These are phyloP conservation scores for Rhagophthalmus giganteus DNA, from an alignment of 2,888 invertebrate species.

Conservation along the genomic window DNA sequence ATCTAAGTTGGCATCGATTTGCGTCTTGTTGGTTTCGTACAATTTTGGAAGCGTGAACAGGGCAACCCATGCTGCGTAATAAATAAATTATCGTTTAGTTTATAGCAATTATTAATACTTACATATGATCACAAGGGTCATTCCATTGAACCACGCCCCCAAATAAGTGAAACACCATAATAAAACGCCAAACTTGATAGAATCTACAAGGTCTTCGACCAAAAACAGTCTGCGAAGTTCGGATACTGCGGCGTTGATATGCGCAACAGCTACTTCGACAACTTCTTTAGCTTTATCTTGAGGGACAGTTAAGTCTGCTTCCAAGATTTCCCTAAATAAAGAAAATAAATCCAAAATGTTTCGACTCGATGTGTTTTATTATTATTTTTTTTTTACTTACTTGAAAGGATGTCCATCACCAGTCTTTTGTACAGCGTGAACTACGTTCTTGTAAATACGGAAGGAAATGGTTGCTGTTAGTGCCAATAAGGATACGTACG, in stretches of 20 bases:
- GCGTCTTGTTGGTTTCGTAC: slow-evolving; percentile 91
- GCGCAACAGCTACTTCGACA: slow-evolving; percentile 83
- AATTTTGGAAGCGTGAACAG: slow-evolving; percentile 96
- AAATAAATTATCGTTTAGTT: slow-evolving; percentile 16
- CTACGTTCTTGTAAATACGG: slow-evolving; percentile 94
- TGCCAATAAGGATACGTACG: slow-evolving; percentile 85
- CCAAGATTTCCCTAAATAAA: slow-evolving; percentile 75
- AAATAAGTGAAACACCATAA: slow-evolving; percentile 97
- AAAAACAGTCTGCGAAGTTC: slow-evolving; percentile 93
- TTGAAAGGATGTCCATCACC: slow-evolving; percentile 97
- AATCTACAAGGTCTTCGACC: slow-evolving; percentile 95
- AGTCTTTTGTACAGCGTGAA: slow-evolving; percentile 95
- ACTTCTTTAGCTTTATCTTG: slow-evolving; percentile 90
- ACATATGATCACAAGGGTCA: slow-evolving; percentile 97
- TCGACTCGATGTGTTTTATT: too few relatives aligned
- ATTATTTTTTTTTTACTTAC: slow-evolving; percentile 66
- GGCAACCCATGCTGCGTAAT: slow-evolving; percentile 83
- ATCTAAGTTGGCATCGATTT: slow-evolving; percentile 89
- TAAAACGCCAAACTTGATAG: slow-evolving; percentile 90
- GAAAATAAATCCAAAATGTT: too few relatives aligned
- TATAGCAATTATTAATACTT: slow-evolving; percentile 44
- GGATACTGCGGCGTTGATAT: slow-evolving; percentile 77
- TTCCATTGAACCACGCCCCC: slow-evolving; percentile 98
- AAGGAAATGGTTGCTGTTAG: slow-evolving; percentile 88
- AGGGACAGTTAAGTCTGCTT: slow-evolving; percentile 83